Percentiles rank a stretch among this genome's conserved stretches.
These are phyloP conservation scores for Podocnemis expansa DNA, from an alignment of 2,113 vertebrate species.

Conservation along the genomic window DNA sequence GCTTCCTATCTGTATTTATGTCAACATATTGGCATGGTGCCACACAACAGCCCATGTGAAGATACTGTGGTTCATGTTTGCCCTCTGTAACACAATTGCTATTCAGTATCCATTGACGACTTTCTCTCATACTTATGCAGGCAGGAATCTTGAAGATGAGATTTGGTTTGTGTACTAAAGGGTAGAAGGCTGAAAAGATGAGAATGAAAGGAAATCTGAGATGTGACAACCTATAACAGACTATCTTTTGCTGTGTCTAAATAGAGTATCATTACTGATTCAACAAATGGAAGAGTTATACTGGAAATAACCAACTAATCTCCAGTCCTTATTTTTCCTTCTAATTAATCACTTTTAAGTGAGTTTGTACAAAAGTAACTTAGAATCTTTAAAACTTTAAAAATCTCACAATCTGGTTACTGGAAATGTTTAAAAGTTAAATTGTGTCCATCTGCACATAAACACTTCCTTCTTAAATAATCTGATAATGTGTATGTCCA, in stretches of 20 bases:
- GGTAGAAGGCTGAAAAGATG: background rate
- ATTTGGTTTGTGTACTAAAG: background rate
- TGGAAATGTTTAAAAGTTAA: background rate
- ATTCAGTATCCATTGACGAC: background rate
- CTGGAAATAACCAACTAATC: background rate
- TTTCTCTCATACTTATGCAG: background rate
- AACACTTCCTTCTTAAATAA: background rate
- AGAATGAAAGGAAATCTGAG: background rate
- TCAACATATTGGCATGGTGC: accelerated
- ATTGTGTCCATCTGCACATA: background rate
- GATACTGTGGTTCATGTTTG: background rate
- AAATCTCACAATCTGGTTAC: background rate
- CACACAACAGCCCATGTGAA: background rate
- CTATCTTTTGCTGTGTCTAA: background rate
- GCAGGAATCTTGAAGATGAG: background rate
- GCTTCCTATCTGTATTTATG: background rate
- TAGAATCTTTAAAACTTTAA: background rate
- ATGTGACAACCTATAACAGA: background rate
- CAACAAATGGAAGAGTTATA: background rate
- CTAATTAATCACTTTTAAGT: background rate
- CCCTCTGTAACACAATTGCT: background rate
- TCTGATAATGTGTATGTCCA: background rate
- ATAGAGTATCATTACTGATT: background rate
- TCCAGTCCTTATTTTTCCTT: background rate
- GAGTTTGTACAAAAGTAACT: background rate